phyloP scores from a whole-genome alignment of 2,888 invertebrate species.

The Rhagonycha fulva region DNA sequence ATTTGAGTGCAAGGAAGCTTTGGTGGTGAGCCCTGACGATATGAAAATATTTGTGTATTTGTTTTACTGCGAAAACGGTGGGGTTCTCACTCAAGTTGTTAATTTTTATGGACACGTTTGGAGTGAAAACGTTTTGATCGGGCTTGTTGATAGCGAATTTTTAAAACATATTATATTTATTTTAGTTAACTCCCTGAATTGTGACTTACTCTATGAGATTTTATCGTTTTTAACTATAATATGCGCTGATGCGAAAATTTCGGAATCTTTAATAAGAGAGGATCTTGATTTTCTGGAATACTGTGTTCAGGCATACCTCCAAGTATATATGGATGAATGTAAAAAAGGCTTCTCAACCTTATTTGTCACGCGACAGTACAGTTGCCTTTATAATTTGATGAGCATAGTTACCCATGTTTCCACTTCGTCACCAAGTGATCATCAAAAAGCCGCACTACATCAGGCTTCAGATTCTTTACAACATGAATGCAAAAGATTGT shows the following conservation, averaged over 20 bases:
- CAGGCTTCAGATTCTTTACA: not conserved
- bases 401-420: not conserved
- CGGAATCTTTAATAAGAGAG: not conserved
- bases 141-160: not conserved
- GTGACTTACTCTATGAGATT: conserved; percentile 52
- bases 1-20: conserved; percentile 48
- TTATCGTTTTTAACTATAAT: not conserved
- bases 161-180: conserved; percentile 54
- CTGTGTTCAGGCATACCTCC: not conserved
- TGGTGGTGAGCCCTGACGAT: not conserved
- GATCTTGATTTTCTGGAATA: not conserved
- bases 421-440: not conserved
- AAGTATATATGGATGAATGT: not conserved
- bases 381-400: not conserved
- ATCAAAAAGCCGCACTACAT: not conserved
- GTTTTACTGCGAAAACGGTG: not conserved
- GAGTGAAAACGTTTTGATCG: not conserved
- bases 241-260: not conserved
- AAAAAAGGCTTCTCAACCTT: too few species aligned
- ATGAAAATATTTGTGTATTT: not conserved
- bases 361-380: not conserved
- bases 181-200: conserved; percentile 73
- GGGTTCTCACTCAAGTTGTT: not conserved
- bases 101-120: not conserved
- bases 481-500: not conserved